phyloP scores from a whole-genome alignment of 2,113 vertebrate genomes.

The Pyxicephalus adspersus region DNA sequence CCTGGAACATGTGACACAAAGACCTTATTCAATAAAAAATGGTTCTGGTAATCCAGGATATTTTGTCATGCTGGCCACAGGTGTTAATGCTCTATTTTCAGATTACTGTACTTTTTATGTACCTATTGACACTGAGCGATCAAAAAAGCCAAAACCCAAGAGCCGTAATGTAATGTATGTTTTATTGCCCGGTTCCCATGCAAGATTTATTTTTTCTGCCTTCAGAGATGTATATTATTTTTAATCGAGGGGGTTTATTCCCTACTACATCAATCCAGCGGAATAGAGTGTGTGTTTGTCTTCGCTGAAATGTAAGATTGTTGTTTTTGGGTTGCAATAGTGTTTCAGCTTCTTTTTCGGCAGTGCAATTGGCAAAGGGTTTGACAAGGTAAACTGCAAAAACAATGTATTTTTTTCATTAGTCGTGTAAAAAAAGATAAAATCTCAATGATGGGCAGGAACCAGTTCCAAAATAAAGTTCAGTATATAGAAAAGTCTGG shows the following conservation, averaged over 20 bases:
- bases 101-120: slow-evolving; percentile 56
- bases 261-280: not conserved
- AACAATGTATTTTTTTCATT: slow-evolving; percentile 28
- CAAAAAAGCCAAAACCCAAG: slow-evolving; percentile 37
- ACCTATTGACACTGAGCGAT: slow-evolving; percentile 21
- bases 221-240: slow-evolving; percentile 1
- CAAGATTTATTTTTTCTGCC: slow-evolving; percentile 51
- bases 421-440: slow-evolving; percentile 5
- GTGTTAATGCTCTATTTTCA: slow-evolving; percentile 56
- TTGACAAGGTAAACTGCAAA: slow-evolving; percentile 53
- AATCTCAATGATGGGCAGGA: not conserved
- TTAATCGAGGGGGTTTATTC: not conserved
- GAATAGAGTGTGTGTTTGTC: slow-evolving; percentile 42
- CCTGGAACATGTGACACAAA: slow-evolving; percentile 53
- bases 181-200: slow-evolving; percentile 50
- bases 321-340: not conserved
- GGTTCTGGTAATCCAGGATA: slow-evolving; percentile 53
- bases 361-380: slow-evolving; percentile 41
- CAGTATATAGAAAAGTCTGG: not conserved
- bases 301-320: slow-evolving; percentile 59
- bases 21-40: slow-evolving; percentile 44
- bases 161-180: slow-evolving; percentile 37
- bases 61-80: slow-evolving; percentile 54
- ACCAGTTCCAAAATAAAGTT: not conserved
- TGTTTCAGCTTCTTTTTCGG: slow-evolving; percentile 56